These are phyloP conservation scores for Marmota flaviventris DNA, from an alignment of 2,113 vertebrate species.

Conservation along the genomic window DNA sequence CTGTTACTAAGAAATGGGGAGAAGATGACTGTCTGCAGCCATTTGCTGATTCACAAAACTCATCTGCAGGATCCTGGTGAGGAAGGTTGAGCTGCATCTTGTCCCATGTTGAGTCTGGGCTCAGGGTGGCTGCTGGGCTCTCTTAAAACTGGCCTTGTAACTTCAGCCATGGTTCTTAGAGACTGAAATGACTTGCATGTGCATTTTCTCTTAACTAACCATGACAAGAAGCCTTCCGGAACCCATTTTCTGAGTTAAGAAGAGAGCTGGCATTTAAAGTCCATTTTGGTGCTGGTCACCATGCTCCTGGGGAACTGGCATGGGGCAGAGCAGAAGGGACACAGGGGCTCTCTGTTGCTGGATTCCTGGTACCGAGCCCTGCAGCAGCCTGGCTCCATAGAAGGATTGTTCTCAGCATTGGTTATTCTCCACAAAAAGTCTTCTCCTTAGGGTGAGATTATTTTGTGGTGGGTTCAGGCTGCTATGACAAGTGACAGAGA, in stretches of 20 bases:
- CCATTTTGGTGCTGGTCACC: not conserved
- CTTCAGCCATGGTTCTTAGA: not conserved
- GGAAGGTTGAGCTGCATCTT: not conserved
- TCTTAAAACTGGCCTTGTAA: not conserved
- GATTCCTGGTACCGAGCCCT: not conserved
- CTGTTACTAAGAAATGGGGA: not conserved
- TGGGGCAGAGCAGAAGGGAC: not conserved
- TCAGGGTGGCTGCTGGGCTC: not conserved
- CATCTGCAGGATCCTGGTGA: too few species aligned
- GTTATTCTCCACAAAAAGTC: not conserved
- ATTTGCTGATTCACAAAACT: not conserved
- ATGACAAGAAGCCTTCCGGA: slow-evolving; percentile 8
- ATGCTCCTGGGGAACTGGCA: not conserved
- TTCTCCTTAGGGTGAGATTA: not conserved
- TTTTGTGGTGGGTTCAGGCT: not conserved
- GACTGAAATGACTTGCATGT: not conserved
- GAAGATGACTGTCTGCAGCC: not conserved
- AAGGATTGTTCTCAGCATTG: not conserved
- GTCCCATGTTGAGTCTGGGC: not conserved
- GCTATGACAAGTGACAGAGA: not conserved
- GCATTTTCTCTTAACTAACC: not conserved
- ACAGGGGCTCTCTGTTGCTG: not conserved
- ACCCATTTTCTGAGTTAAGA: not conserved
- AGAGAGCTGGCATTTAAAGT: not conserved
- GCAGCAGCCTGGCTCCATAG: not conserved